Evolutionary conservation across 2,888 invertebrate species (phyloP), one percentile per base, ranked within the genome.

Genomic region (Nematopogon swammerdamellus): DNA sequence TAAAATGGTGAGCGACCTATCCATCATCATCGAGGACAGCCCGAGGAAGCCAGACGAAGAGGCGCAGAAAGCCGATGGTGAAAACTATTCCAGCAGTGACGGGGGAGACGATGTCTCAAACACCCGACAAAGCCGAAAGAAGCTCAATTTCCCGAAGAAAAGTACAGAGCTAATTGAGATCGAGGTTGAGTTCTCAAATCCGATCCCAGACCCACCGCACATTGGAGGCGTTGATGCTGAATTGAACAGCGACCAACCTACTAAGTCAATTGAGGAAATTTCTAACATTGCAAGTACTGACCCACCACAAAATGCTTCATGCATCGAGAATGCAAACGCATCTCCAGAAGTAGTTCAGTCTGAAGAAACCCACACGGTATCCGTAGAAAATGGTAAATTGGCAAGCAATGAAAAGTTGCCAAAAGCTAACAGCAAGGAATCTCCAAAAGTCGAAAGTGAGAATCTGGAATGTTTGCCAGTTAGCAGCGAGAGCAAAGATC

Each of bases 1-100:
- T 57, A 63, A 68, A 54, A 56, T 67, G 19, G 64, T 62, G 17
- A 55, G 60, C 29, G 68, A 70, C 51, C 49, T 65, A n/a, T 58
- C 71, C 44, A 71, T 80, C 10, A 72, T 63, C 25, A 72, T 80
- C 57, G 74, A 76, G 44, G 79, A 80, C 42, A 79, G 77, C 54
- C 79, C 79, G 46, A 56, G 63, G 1, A 77, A 74, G 56, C 49
- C 17, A 3, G 18, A n/a, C 4, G 29, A 43, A 36, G 47, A 49
- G 18, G 29, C 51, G 36, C 57, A 59, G 2, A 60, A 58, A 50
- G 53, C 56, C n/a, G 55, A 51, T 29, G 48, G 52, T 25, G 36
- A 16, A 17, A 25, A 25, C 11, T 43, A 20, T 16, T 57, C 55
- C 52, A 60, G 55, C 18, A 63, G 51, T 54, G 57, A 68, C 49